Percentiles rank a stretch among this genome's conserved stretches.
Evolutionary conservation across 1,140 invertebrate genomes (phyloP).

Genomic region (Drosophila bocqueti): DNA sequence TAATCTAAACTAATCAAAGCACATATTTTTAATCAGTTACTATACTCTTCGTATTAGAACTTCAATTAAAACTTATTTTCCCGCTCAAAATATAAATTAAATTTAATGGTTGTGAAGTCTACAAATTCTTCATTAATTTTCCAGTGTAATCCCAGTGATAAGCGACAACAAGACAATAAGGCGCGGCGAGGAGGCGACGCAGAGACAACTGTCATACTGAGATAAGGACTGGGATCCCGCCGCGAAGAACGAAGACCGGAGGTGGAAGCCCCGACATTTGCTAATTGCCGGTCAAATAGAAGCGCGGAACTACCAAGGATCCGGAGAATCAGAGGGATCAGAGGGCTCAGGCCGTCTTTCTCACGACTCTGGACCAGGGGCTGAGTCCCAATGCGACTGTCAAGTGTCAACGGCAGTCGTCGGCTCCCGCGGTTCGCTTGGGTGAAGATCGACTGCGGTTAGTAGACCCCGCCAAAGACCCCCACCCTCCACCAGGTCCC

Average conservation of each 20-base stretch:
- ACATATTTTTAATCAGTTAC: too few relatives aligned
- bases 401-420: constrained; percentile 39
- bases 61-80: too few relatives aligned
- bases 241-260: constrained; percentile 28
- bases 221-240: constrained; percentile 19
- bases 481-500: not conserved
- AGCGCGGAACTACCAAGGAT: constrained; percentile 22
- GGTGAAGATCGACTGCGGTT: constrained; percentile 32
- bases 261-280: constrained; percentile 31
- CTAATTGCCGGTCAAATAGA: constrained; percentile 50
- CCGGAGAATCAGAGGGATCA: constrained; percentile 44
- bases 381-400: constrained; percentile 18
- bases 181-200: not conserved
- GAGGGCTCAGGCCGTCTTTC: constrained; percentile 57
- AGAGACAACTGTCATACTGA: constrained; percentile 10
- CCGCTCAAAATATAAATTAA: not conserved
- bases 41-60: too few relatives aligned
- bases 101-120: not conserved
- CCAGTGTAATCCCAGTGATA: constrained; percentile 36
- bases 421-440: constrained; percentile 34
- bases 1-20: too few relatives aligned
- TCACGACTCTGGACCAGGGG: constrained; percentile 47
- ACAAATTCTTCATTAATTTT: not conserved
- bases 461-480: not conserved
- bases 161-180: constrained; percentile 32